A percentile compares a stretch with the other conserved stretches of the same genome.
These are phyloP conservation scores for Xylota segnis DNA, from an alignment of 2,888 invertebrate genomes.

Conservation along the genomic window DNA sequence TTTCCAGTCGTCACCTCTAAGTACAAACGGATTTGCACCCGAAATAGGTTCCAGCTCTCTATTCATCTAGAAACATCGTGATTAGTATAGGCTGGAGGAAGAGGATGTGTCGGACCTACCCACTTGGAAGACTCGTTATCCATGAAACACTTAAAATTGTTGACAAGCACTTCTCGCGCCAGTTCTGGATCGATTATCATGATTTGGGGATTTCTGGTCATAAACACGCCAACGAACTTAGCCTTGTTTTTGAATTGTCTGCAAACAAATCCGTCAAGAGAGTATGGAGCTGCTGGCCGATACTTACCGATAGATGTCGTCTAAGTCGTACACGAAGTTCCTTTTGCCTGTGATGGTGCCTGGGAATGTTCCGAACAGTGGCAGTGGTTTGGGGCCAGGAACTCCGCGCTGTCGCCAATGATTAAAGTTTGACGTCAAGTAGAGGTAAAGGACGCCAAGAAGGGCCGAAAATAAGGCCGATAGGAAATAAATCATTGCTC, in stretches of 20 bases:
- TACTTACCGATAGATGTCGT: constrained; percentile 83
- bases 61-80: constrained; percentile 41
- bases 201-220: constrained; percentile 81
- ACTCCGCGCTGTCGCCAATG: constrained; percentile 81
- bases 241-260: constrained; percentile 81
- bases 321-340: constrained; percentile 81
- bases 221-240: constrained; percentile 84
- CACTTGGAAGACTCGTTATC: constrained; percentile 80
- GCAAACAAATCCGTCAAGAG: neutral
- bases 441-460: constrained; percentile 48
- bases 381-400: constrained; percentile 79
- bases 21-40: constrained; percentile 79
- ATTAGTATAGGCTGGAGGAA: constrained; percentile 10
- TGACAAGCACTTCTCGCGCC: constrained; percentile 83
- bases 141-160: constrained; percentile 82
- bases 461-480: constrained; percentile 65
- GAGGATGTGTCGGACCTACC: constrained; percentile 61
- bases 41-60: constrained; percentile 78
- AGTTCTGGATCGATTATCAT: constrained; percentile 83
- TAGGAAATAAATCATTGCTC: constrained; percentile 1
- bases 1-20: constrained; percentile 79
- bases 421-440: constrained; percentile 78
- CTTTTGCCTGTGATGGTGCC: constrained; percentile 78
- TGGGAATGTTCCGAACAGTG: constrained; percentile 79
- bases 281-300: no score